Percentiles rank a stretch among this genome's conserved stretches.
Evolutionary conservation across 2,797 vertebrate species (phyloP).

Genomic region (Staurois parvus): DNA sequence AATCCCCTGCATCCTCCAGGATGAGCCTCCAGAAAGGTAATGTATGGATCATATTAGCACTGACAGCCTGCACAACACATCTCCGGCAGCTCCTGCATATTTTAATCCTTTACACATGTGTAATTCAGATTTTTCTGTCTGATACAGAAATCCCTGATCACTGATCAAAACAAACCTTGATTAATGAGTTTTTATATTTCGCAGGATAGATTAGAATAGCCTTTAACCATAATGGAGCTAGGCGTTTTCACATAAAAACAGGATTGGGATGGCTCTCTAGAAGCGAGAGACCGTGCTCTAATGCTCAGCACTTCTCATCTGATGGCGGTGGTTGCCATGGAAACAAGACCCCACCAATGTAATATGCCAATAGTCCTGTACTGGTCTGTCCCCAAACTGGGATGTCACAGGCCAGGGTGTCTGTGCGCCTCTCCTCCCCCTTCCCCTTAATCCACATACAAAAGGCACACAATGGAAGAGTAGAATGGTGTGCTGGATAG

Average conservation of each 20-base stretch:
- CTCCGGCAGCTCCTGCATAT: background rate
- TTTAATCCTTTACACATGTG: conserved; percentile 4
- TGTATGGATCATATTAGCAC: background rate
- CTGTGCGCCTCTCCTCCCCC: background rate
- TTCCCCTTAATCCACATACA: conserved; percentile 21
- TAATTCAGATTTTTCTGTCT: conserved; percentile 10
- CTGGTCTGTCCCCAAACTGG: conserved; percentile 11
- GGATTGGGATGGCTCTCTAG: conserved; percentile 37
- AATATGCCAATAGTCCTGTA: conserved; percentile 13
- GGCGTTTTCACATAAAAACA: conserved; percentile 37
- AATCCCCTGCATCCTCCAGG: too few relatives aligned
- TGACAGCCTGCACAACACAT: background rate
- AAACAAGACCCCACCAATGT: conserved; percentile 49
- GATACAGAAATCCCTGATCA: background rate
- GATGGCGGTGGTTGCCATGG: conserved; percentile 51
- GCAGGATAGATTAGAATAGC: background rate
- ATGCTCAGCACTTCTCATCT: conserved; percentile 29
- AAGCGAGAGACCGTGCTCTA: background rate
- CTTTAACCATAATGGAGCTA: background rate
- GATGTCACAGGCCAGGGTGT: conserved; percentile 11
- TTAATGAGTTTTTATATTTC: background rate
- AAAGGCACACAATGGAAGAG: background rate
- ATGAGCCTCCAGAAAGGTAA: conserved; percentile 10
- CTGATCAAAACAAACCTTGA: background rate
- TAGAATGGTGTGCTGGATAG: background rate